Conservation (phyloP, 2,113 vertebrate genomes). For the Alectura lathami region DNA sequence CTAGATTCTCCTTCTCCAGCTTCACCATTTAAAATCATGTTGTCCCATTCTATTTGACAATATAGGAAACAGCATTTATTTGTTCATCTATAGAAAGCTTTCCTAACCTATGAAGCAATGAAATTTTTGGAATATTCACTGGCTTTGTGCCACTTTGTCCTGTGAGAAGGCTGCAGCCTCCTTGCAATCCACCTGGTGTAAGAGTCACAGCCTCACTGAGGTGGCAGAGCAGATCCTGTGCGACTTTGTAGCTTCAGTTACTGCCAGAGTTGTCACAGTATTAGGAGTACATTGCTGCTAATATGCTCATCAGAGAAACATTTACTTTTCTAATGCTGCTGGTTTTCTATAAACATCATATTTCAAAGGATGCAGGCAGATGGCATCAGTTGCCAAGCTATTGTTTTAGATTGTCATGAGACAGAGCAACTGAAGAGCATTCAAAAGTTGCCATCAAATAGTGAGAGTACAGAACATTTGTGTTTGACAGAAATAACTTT, state of each 20-base stretch:
- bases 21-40: neutral
- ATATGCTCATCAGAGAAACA: rapidly evolving
- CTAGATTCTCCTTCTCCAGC: neutral
- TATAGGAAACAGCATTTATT: neutral
- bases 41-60: neutral
- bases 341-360: neutral
- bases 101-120: neutral
- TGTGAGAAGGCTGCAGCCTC: neutral
- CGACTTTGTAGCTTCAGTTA: neutral
- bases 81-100: neutral
- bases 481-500: neutral
- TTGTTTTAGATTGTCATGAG: neutral
- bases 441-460: neutral
- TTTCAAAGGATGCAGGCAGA: slow-evolving; percentile 24
- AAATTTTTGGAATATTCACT: neutral
- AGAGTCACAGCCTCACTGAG: rapidly evolving
- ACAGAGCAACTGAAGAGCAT: neutral
- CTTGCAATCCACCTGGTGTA: neutral
- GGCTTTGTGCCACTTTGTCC: neutral
- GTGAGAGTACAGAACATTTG: neutral
- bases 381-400: slow-evolving; percentile 28
- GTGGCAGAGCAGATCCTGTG: neutral
- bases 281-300: neutral
- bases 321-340: neutral
- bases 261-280: neutral